Evolutionary conservation across 2,888 invertebrate genomes (phyloP).

Genomic region (Oasisia sp.): DNA sequence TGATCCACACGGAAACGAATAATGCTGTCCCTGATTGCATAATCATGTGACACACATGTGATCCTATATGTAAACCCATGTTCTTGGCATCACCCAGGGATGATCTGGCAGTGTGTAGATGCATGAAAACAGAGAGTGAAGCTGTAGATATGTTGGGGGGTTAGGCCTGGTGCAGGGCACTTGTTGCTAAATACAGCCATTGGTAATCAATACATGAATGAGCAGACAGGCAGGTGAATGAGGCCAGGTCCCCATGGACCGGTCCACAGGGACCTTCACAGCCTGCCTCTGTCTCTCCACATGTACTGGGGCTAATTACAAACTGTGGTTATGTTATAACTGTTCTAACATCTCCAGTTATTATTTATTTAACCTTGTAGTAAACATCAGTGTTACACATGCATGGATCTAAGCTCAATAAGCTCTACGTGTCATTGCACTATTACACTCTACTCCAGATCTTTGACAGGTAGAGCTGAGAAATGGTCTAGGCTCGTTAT

Average conservation of each 20-base stretch:
- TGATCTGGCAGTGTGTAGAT: no score
- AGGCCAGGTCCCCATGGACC: neutral
- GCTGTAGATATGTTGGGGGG: neutral
- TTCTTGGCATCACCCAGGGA: neutral
- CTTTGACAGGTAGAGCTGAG: no score
- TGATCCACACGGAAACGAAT: neutral
- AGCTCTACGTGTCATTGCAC: no score
- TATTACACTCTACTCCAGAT: no score
- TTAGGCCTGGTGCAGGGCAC: neutral
- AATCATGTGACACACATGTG: neutral
- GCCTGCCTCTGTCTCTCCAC: neutral
- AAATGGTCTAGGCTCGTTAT: no score
- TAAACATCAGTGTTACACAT: no score
- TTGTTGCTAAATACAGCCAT: slow-evolving; percentile 13
- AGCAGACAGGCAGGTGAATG: neutral
- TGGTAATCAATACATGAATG: neutral
- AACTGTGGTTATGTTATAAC: neutral
- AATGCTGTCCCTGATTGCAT: neutral
- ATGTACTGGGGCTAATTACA: neutral
- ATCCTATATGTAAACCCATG: neutral
- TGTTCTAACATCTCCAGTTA: neutral
- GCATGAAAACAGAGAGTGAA: no score
- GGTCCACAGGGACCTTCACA: neutral
- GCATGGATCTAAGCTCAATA: no score
- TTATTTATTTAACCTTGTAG: no score